Evolutionary conservation across 2,888 invertebrate genomes (phyloP).

Genomic region (Plusia festucae): DNA sequence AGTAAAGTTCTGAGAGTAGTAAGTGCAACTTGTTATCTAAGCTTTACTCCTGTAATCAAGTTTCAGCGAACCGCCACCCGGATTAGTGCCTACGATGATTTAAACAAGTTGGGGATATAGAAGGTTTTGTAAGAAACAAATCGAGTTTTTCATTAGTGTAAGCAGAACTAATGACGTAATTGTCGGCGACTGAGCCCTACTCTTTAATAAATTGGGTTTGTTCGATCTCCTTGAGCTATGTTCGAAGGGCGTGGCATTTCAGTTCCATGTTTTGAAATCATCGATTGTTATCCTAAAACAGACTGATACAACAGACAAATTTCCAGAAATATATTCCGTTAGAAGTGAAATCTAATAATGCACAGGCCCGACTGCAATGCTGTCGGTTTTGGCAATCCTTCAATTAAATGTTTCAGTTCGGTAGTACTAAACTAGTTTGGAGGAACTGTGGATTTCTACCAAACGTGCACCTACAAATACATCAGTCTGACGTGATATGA

Average conservation of each 20-base stretch:
- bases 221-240: background rate
- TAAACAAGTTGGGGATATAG: background rate
- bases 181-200: background rate
- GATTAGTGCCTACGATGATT: background rate
- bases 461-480: background rate
- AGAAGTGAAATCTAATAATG: background rate
- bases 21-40: constrained; percentile 4
- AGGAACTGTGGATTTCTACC: background rate
- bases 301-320: background rate
- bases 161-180: background rate
- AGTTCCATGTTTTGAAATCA: background rate
- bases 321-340: background rate
- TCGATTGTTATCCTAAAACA: background rate
- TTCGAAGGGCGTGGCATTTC: background rate
- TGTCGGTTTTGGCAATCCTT: background rate
- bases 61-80: background rate
- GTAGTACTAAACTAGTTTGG: constrained; percentile 3
- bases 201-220: constrained; percentile 3
- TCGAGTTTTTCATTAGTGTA: constrained; percentile 1
- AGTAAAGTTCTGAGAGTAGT: background rate
- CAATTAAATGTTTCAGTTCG: constrained; percentile 2
- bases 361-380: background rate
- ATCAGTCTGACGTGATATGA: too few species aligned
- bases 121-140: background rate
- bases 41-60: background rate